Evolutionary conservation across 2,113 vertebrate genomes (phyloP).

Genomic region (Plotosus lineatus): DNA sequence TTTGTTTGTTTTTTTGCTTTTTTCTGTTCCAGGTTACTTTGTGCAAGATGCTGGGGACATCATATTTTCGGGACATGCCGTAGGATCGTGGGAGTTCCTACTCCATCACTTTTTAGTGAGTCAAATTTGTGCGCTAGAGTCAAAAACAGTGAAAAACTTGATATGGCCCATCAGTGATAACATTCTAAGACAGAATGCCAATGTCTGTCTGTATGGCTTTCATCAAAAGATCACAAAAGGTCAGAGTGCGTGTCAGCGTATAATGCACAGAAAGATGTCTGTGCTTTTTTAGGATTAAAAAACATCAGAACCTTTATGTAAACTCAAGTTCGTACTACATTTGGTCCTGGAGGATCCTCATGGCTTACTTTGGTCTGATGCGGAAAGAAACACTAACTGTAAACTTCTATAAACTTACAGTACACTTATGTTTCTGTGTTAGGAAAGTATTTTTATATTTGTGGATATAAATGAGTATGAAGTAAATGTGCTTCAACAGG

Average conservation of each 20-base stretch:
- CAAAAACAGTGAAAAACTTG: slow-evolving; percentile 14
- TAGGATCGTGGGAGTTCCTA: slow-evolving; percentile 55
- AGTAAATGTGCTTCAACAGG: neutral
- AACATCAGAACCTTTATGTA: slow-evolving; percentile 36
- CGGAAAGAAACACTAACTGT: neutral
- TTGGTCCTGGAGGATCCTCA: neutral
- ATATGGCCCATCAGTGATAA: neutral
- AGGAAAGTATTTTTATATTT: neutral
- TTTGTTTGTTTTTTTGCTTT: too few species aligned
- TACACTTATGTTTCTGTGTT: neutral
- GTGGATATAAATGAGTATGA: neutral
- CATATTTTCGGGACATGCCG: slow-evolving; percentile 52
- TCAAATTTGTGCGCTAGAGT: neutral
- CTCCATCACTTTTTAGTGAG: slow-evolving; percentile 57
- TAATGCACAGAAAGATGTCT: neutral
- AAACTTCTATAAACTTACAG: neutral
- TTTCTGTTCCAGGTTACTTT: slow-evolving; percentile 54
- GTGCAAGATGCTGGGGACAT: slow-evolving; percentile 55
- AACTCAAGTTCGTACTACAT: neutral
- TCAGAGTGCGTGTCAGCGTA: neutral
- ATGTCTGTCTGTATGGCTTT: neutral
- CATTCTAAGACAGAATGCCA: neutral
- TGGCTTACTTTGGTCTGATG: neutral
- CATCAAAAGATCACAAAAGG: neutral
- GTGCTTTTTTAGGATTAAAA: neutral